Percentiles rank a stretch among this genome's conserved stretches.
Evolutionary conservation across 2,797 vertebrate genomes (phyloP).

Genomic region (Pseudomugil tenellus): DNA sequence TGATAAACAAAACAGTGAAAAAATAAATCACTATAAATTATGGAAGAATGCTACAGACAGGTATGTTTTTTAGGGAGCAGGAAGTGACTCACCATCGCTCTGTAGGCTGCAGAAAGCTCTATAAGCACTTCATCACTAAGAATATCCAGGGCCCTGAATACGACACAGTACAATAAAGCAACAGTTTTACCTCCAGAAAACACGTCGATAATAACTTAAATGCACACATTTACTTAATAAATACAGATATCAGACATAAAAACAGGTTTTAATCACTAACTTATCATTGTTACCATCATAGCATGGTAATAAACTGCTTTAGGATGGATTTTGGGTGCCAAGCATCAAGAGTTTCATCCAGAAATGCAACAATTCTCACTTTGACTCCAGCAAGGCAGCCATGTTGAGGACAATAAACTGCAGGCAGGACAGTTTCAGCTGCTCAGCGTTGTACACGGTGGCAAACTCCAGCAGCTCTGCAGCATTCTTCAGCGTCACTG

Average conservation of each 20-base stretch:
- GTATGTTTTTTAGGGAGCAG: background rate
- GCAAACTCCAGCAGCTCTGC: slow-evolving; percentile 94
- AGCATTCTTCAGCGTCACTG: slow-evolving; percentile 96
- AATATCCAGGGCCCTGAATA: slow-evolving; percentile 90
- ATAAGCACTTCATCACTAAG: slow-evolving; percentile 93
- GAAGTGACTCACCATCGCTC: slow-evolving; percentile 87
- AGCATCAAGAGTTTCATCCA: background rate
- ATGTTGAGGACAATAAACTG: slow-evolving; percentile 97
- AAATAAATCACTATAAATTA: background rate
- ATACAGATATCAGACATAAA: background rate
- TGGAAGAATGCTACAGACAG: slow-evolving; percentile 1
- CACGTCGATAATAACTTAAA: background rate
- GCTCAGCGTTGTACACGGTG: slow-evolving; percentile 91
- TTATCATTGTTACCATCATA: background rate
- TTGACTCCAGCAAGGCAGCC: slow-evolving; percentile 92
- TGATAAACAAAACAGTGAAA: background rate
- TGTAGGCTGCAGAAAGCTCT: slow-evolving; percentile 92
- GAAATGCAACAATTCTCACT: slow-evolving; percentile 77
- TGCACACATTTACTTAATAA: background rate
- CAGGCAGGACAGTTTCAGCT: slow-evolving; percentile 93
- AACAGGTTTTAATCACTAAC: background rate
- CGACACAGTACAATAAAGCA: slow-evolving; percentile 28
- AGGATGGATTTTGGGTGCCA: background rate
- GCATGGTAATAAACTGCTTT: background rate
- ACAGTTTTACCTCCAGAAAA: background rate